These are phyloP conservation scores for Venturia canescens DNA, from an alignment of 1,140 invertebrate species.

Conservation along the genomic window DNA sequence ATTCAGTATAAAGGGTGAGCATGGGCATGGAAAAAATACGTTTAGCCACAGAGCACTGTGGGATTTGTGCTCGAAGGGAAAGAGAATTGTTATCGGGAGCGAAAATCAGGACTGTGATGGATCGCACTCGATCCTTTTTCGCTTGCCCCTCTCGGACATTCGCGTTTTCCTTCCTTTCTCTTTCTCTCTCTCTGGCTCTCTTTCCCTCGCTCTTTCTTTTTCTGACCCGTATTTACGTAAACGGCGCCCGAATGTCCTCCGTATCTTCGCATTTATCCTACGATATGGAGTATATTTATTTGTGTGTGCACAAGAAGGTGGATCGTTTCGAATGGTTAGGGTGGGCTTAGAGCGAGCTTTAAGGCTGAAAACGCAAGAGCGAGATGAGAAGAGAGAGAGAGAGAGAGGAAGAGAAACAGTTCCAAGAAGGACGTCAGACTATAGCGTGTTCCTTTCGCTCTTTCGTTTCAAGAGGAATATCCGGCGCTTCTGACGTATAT, in stretches of 20 bases:
- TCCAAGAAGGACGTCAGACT: not conserved
- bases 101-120: conserved; percentile 40
- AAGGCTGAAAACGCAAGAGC: not conserved
- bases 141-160: conserved; percentile 5
- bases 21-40: conserved; percentile 30
- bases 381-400: not conserved
- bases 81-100: conserved; percentile 34
- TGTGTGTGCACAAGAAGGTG: not conserved
- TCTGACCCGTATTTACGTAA: not conserved
- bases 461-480: not conserved
- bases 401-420: no score
- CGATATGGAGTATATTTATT: not conserved
- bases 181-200: conserved; percentile 1
- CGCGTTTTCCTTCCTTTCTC: not conserved
- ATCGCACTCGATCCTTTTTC: conserved; percentile 44
- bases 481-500: conserved; percentile 16
- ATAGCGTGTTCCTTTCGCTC: not conserved
- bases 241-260: not conserved
- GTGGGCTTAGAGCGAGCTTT: not conserved
- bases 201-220: not conserved
- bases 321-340: not conserved
- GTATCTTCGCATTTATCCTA: not conserved
- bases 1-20: not conserved
- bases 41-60: conserved; percentile 12
- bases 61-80: conserved; percentile 4